Conservation (phyloP, 2,797 vertebrate species). For the Chrysolophus pictus region DNA sequence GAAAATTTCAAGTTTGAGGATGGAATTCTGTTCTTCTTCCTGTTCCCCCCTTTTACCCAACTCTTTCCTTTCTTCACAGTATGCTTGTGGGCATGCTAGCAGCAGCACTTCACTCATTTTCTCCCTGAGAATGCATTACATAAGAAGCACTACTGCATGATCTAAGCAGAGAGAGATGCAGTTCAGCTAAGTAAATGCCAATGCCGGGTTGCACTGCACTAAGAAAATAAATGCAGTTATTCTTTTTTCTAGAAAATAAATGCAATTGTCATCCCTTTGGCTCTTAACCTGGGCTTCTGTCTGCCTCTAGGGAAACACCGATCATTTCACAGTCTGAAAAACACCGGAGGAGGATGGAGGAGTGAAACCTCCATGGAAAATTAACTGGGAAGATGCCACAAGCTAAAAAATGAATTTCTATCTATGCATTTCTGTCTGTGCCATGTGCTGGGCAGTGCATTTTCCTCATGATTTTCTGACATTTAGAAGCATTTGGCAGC, state of each 20-base stretch:
- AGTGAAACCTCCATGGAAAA: slow-evolving; percentile 44
- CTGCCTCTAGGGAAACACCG: slow-evolving; percentile 3
- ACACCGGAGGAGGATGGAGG: background rate
- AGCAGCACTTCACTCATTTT: background rate
- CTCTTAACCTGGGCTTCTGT: background rate
- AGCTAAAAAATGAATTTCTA: slow-evolving; percentile 12
- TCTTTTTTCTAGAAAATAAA: background rate
- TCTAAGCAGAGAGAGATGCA: background rate
- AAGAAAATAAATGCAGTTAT: background rate
- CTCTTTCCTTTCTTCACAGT: slow-evolving; percentile 1
- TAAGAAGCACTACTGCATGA: background rate
- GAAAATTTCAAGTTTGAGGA: background rate
- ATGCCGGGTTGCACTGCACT: accelerated
- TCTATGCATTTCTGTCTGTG: background rate
- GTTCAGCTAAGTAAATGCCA: background rate
- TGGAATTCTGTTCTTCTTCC: background rate
- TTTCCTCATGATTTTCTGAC: slow-evolving; percentile 8
- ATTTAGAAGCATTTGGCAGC: slow-evolving; percentile 18
- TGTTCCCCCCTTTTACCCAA: background rate
- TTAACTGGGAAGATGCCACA: slow-evolving; percentile 22
- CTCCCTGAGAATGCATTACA: background rate
- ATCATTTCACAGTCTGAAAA: slow-evolving; percentile 28
- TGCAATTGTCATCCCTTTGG: background rate
- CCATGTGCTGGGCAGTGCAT: background rate
- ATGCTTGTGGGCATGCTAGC: background rate